Base-by-base conservation (phyloP, 2,113 vertebrate genomes). In the Chaetura pelagica region DNA sequence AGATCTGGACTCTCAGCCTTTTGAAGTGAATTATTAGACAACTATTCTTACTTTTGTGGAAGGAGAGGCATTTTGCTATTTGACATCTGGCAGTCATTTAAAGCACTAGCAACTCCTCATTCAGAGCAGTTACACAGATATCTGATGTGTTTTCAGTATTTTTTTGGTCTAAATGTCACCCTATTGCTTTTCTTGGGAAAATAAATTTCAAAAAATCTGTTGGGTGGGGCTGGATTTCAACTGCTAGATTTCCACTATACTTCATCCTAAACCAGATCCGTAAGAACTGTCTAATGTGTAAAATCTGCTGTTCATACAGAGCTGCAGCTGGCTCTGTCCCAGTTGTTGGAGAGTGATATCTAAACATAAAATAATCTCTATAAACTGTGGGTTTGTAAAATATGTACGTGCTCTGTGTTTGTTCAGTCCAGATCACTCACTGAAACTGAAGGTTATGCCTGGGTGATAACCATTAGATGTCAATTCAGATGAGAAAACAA, bases 331-430 rank as follows among this genome's bases (percentile, higher is more conserved):
- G 96, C 92, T 97, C 54, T 71, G 85, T 92, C 96, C 97, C 97
- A 98, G 97, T 97, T 96, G 94, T 95, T 95, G 21, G 17, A 97
- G 96, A 98, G 95, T 91, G 88, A 97, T 97, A 97, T 85, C 95
- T 97, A 98, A 98, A 97, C 97, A 98, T 96, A 95, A 98, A 97
- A 98, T 97, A 97, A 98, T 98, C 97, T 97, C 96, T 97, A 96
- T 97, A 98, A 98, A 97, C 96, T 97, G 83, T 96, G 96, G 97
- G 42, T 96, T 96, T 96, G 83, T 97, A 95, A 97, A 98, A 92
- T 97, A 95, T 97, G 95, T 96, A 97, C 98, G 96, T 7, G 1
- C 40, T 96, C 44, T 84, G 63, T 95, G 92, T 96, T 96, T 97
- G 95, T 96, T 95, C 95, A 95, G 79, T 97, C 87, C 66, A 62